Evolutionary conservation across 2,888 invertebrate species (phyloP).

Genomic region (Melikaiella ostensackeni): DNA sequence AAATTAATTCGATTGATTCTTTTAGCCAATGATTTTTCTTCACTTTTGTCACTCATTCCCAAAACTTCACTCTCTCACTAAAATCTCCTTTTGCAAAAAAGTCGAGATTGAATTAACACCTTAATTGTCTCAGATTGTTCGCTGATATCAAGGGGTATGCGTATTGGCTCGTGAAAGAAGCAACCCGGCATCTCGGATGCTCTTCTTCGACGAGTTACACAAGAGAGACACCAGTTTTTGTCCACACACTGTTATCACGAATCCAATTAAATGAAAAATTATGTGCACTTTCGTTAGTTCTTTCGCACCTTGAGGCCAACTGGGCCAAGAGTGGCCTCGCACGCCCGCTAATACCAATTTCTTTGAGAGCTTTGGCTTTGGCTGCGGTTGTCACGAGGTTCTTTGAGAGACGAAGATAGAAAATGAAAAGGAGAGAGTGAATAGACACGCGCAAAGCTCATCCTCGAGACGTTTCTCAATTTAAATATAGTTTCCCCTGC

Average conservation of each 20-base stretch:
- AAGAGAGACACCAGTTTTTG: neutral
- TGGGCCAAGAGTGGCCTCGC: conserved; percentile 46
- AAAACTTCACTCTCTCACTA: conserved; percentile 1
- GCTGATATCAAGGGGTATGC: conserved; percentile 86
- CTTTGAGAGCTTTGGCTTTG: conserved; percentile 50
- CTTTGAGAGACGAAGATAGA: conserved; percentile 49
- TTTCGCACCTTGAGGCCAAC: conserved; percentile 53
- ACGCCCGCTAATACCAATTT: conserved; percentile 48
- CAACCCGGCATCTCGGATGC: conserved; percentile 78
- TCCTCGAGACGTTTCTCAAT: conserved; percentile 58
- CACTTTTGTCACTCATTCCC: neutral
- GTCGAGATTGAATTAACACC: conserved; percentile 77
- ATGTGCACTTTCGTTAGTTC: conserved; percentile 36
- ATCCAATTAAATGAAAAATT: neutral
- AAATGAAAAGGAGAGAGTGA: conserved; percentile 40
- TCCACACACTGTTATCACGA: conserved; percentile 3
- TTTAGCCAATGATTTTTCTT: no score
- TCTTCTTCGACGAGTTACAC: conserved; percentile 42
- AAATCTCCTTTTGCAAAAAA: neutral
- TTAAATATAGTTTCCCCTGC: conserved; percentile 55
- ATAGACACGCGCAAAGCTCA: conserved; percentile 57
- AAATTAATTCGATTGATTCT: no score
- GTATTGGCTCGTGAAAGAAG: conserved; percentile 84
- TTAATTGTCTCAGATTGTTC: conserved; percentile 88
- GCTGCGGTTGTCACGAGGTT: conserved; percentile 53